These are phyloP conservation scores for Deilephila porcellus DNA, from an alignment of 2,888 invertebrate species.

Conservation along the genomic window DNA sequence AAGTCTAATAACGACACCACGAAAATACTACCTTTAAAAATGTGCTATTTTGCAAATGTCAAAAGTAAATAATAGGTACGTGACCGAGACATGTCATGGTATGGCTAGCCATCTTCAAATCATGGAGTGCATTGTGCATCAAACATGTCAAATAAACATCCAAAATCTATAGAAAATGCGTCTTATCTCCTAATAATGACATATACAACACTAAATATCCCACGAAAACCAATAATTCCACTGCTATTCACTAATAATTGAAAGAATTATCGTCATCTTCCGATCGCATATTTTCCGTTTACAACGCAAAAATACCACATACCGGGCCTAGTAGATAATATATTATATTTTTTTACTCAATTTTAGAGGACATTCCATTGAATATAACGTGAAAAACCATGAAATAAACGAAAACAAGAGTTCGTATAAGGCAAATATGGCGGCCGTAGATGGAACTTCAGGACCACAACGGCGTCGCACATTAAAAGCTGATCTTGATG, in stretches of 20 bases:
- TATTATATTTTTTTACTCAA: conserved; percentile 18
- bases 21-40: neutral
- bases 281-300: conserved; percentile 13
- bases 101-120: conserved; percentile 56
- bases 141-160: neutral
- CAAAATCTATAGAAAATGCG: neutral
- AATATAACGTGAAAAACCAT: conserved; percentile 44
- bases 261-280: conserved; percentile 26
- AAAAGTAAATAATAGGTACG: conserved; percentile 53
- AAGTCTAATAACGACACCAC: neutral
- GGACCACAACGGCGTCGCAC: conserved; percentile 76
- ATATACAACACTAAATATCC: neutral
- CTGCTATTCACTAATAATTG: conserved; percentile 37
- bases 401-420: conserved; percentile 78
- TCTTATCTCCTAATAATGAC: neutral
- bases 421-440: conserved; percentile 79
- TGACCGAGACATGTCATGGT: conserved; percentile 58
- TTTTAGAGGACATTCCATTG: conserved; percentile 30
- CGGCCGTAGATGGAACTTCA: conserved; percentile 76
- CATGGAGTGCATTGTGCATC: neutral
- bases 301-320: neutral
- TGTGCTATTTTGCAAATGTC: conserved; percentile 27
- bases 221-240: neutral
- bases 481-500: conserved; percentile 48
- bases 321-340: neutral